These are phyloP conservation scores for Chloroceryle aenea DNA, from an alignment of 2,113 vertebrate species.

Conservation along the genomic window DNA sequence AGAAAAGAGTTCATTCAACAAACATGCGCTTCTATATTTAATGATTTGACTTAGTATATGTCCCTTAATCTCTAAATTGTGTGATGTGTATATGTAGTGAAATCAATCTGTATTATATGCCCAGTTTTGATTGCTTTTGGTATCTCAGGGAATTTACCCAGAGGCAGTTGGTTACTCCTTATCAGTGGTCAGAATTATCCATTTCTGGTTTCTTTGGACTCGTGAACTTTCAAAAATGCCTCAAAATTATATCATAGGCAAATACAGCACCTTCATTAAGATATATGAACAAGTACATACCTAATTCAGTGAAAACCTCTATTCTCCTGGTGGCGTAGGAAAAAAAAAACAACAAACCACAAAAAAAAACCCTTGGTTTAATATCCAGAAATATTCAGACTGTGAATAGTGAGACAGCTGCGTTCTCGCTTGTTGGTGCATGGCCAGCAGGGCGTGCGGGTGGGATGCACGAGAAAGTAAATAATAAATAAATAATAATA, in stretches of 20 bases:
- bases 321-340: not conserved
- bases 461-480: too few relatives aligned
- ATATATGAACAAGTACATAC: not conserved
- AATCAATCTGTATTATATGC: not conserved
- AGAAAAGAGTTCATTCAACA: not conserved
- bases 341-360: not conserved
- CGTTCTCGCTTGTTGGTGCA: too few relatives aligned
- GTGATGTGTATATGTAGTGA: not conserved
- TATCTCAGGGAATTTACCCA: not conserved
- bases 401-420: too few relatives aligned
- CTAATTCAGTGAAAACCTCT: not conserved
- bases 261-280: not conserved
- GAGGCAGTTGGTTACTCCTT: not conserved
- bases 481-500: too few relatives aligned
- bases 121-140: not conserved
- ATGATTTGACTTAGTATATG: not conserved
- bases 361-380: not conserved
- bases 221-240: not conserved
- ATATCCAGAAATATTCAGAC: slow-evolving; percentile 19
- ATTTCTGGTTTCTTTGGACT: not conserved
- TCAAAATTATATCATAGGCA: not conserved
- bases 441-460: too few relatives aligned
- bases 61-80: not conserved
- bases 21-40: not conserved
- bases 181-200: not conserved